These are phyloP conservation scores for Caerostris extrusa DNA, from an alignment of 1,140 invertebrate species.

Conservation along the genomic window DNA sequence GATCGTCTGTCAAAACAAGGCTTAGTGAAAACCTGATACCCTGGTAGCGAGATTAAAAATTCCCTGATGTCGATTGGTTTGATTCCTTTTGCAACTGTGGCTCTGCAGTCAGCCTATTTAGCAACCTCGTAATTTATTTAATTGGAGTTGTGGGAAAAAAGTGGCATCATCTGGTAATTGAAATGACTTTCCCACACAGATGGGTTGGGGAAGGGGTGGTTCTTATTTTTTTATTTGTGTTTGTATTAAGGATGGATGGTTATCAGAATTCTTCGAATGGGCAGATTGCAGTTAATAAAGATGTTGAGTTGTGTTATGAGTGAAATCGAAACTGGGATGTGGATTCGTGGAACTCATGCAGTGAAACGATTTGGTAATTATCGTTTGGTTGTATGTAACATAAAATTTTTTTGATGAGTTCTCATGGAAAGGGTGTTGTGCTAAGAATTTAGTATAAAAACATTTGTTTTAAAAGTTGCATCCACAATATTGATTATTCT, in stretches of 20 bases:
- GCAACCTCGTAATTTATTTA: slow-evolving; percentile 14
- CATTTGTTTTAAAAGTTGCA: too few species aligned
- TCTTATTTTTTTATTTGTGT: neutral
- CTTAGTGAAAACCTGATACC: slow-evolving; percentile 29
- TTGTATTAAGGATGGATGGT: neutral
- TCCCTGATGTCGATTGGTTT: slow-evolving; percentile 54
- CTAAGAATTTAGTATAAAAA: too few species aligned
- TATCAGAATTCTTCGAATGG: neutral
- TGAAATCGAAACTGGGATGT: too few species aligned
- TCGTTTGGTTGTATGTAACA: too few species aligned
- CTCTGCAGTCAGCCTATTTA: slow-evolving; percentile 2
- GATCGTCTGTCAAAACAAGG: slow-evolving; percentile 49
- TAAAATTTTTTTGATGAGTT: too few species aligned
- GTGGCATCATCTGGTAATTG: neutral
- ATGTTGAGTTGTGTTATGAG: too few species aligned
- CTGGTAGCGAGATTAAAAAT: slow-evolving; percentile 60
- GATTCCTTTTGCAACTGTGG: neutral
- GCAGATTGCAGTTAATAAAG: neutral
- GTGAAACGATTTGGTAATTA: too few species aligned
- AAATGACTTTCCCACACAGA: slow-evolving; percentile 11
- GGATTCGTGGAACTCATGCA: too few species aligned
- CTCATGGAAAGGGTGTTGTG: too few species aligned
- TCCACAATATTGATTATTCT: too few species aligned
- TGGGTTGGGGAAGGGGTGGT: neutral
- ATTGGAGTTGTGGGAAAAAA: slow-evolving; percentile 16